These are phyloP conservation scores for Sycophila texana DNA, from an alignment of 2,888 invertebrate genomes.

Conservation along the genomic window DNA sequence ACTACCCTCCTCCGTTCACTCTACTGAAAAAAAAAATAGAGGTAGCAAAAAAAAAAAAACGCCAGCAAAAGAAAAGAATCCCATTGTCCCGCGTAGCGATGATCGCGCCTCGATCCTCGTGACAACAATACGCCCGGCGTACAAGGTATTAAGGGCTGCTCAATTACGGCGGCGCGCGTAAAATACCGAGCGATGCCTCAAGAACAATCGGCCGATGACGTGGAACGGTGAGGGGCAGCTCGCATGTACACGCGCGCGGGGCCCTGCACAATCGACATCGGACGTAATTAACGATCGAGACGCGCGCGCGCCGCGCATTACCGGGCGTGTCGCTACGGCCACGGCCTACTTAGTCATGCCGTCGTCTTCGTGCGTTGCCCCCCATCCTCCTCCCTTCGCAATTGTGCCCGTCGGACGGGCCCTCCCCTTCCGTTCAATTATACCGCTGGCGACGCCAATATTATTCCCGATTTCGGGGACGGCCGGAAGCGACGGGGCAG, in stretches of 20 bases:
- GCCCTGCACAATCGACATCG: slow-evolving; percentile 20
- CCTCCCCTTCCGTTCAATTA: no score
- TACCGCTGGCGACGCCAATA: no score
- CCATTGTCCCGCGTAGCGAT: neutral
- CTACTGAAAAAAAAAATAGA: no score
- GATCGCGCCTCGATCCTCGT: neutral
- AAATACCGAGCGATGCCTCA: slow-evolving; percentile 42
- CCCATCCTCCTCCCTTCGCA: no score
- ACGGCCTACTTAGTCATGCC: slow-evolving; percentile 5
- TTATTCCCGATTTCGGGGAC: neutral
- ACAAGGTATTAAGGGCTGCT: neutral
- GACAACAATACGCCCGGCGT: neutral
- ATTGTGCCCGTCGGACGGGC: no score
- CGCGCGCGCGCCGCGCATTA: neutral
- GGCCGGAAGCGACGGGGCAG: neutral
- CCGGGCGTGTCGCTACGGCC: neutral
- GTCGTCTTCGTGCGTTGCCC: no score
- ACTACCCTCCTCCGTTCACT: no score
- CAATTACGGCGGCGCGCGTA: slow-evolving; percentile 8
- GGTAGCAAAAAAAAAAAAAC: no score
- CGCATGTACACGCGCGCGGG: neutral
- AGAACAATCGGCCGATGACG: slow-evolving; percentile 40
- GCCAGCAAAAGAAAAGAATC: no score
- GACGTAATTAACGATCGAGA: slow-evolving; percentile 45
- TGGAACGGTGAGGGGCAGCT: neutral